These are phyloP conservation scores for Leptonema lineaticorne DNA, from an alignment of 1,140 invertebrate genomes.

Conservation along the genomic window DNA sequence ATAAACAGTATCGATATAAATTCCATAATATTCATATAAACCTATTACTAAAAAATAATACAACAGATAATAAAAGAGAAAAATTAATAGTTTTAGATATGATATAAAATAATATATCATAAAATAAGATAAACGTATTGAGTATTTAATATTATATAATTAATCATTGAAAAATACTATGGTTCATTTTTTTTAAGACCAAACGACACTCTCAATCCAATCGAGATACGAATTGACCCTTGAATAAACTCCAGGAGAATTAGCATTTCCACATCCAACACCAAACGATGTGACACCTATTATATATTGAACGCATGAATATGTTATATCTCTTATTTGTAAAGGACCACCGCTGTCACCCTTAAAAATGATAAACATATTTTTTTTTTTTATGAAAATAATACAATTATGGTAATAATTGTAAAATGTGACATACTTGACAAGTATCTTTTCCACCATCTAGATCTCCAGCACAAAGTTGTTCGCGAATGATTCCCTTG, in stretches of 20 bases:
- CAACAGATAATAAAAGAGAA: no score
- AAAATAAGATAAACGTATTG: no score
- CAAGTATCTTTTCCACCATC: constrained; percentile 70
- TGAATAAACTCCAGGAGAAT: constrained; percentile 55
- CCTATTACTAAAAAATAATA: no score
- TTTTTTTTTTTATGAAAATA: not conserved
- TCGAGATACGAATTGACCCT: constrained; percentile 51
- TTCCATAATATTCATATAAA: no score
- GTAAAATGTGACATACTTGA: constrained; percentile 49
- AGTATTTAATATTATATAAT: no score
- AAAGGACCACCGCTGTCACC: constrained; percentile 45
- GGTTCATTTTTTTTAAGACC: constrained; percentile 43
- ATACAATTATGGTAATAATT: not conserved
- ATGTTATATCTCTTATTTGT: constrained; percentile 10
- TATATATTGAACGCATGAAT: constrained; percentile 35
- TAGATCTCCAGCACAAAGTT: constrained; percentile 68
- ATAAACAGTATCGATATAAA: no score
- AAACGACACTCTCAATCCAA: constrained; percentile 54
- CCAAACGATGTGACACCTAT: constrained; percentile 50
- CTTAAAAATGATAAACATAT: constrained; percentile 38
- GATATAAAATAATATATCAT: no score
- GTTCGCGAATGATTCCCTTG: constrained; percentile 54
- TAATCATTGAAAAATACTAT: no score
- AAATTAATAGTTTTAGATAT: no score
- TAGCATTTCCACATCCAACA: constrained; percentile 46